Conservation (phyloP, 2,113 vertebrate genomes). For the Malurus cyaneus region DNA sequence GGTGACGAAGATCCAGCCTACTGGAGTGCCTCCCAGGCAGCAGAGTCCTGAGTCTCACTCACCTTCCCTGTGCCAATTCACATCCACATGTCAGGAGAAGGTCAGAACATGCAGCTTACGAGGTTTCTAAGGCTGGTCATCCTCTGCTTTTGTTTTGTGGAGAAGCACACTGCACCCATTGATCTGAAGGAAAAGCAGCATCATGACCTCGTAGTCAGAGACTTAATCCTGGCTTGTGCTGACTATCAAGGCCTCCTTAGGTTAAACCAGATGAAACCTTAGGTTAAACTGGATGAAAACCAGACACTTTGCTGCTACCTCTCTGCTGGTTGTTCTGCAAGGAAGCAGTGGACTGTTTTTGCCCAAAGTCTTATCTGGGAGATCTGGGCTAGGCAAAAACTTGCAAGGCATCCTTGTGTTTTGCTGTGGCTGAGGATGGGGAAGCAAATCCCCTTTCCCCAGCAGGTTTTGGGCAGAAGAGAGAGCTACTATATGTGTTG, state of each 20-base stretch:
- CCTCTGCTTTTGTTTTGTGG: background rate
- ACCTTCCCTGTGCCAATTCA: background rate
- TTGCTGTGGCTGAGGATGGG: background rate
- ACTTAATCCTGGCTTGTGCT: background rate
- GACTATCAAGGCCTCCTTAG: background rate
- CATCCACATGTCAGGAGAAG: background rate
- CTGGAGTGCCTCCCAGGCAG: rapidly evolving
- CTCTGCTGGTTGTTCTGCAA: background rate
- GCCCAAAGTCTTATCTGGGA: background rate
- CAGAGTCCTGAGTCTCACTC: background rate
- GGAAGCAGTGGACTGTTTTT: background rate
- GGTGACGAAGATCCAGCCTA: background rate
- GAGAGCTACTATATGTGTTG: background rate
- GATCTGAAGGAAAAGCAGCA: background rate
- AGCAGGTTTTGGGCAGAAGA: background rate
- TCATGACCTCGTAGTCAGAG: background rate
- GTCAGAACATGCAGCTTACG: background rate
- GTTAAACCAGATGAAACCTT: background rate
- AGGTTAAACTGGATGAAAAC: background rate
- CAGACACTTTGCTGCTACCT: background rate
- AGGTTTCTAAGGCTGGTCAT: background rate
- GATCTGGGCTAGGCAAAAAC: background rate
- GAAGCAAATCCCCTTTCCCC: background rate
- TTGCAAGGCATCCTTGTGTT: background rate
- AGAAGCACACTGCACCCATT: background rate